phyloP scores from a whole-genome alignment of 2,888 invertebrate genomes.

The Torymus auratus region DNA sequence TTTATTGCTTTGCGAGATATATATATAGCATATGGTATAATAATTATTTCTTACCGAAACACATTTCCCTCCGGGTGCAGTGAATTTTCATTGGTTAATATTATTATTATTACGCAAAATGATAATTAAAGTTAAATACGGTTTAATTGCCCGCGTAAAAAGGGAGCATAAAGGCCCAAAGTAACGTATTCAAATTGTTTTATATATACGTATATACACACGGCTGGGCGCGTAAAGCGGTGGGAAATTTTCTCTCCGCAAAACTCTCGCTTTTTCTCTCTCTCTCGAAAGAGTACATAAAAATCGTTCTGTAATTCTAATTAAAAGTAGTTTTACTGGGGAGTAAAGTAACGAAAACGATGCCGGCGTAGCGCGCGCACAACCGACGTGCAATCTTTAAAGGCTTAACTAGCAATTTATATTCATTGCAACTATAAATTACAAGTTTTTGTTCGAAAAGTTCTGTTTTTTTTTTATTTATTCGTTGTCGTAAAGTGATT shows the following conservation, averaged over 20 bases:
- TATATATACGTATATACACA: too few species aligned
- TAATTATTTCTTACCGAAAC: too few species aligned
- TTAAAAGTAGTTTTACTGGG: constrained; percentile 25
- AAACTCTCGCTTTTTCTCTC: background rate
- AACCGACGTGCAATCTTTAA: constrained; percentile 17
- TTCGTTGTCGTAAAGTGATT: background rate
- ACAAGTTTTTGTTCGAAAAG: constrained; percentile 18
- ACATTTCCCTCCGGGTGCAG: too few species aligned
- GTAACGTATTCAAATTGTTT: too few species aligned
- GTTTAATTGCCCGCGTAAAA: too few species aligned
- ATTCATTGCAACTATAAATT: constrained; percentile 47
- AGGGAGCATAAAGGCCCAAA: too few species aligned
- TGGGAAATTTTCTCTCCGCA: too few species aligned
- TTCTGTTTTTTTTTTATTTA: background rate
- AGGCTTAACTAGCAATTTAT: constrained; percentile 46
- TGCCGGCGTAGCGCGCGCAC: too few species aligned
- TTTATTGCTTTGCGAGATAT: too few species aligned
- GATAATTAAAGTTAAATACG: too few species aligned
- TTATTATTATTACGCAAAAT: background rate
- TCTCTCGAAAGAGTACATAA: background rate
- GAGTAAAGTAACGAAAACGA: background rate
- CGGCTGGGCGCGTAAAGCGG: too few species aligned
- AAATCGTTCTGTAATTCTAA: constrained; percentile 7
- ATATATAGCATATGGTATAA: too few species aligned
- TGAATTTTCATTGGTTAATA: background rate